These are phyloP conservation scores for Dichetophora obliterata DNA, from an alignment of 2,888 invertebrate genomes.

Conservation along the genomic window DNA sequence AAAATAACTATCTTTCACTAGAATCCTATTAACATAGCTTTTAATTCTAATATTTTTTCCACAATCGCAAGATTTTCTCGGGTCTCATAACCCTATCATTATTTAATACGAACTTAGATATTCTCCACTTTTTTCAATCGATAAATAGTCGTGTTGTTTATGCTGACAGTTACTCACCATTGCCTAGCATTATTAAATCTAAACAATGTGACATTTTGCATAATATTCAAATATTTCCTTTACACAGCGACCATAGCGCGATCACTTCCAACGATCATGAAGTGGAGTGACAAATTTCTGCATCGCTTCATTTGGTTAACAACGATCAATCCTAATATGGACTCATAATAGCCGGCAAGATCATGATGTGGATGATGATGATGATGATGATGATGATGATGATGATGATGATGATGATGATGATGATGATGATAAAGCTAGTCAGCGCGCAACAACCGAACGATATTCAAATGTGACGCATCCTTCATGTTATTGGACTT, in stretches of 20 bases:
- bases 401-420: neutral
- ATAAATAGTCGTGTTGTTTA: slow-evolving; percentile 8
- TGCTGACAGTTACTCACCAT: slow-evolving; percentile 9
- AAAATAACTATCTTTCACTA: too few species aligned
- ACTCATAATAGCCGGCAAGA: slow-evolving; percentile 12
- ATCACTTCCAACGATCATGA: neutral
- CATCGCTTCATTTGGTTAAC: slow-evolving; percentile 21
- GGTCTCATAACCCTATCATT: too few species aligned
- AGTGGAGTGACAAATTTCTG: slow-evolving; percentile 32
- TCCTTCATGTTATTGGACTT: slow-evolving; percentile 22
- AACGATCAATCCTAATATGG: slow-evolving; percentile 29
- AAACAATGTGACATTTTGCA: slow-evolving; percentile 28
- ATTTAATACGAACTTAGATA: too few species aligned
- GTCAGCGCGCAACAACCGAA: neutral
- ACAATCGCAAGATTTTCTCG: too few species aligned
- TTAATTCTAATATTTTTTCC: too few species aligned
- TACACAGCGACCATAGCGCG: neutral
- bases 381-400: neutral
- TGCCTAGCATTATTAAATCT: neutral
- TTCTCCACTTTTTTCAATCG: neutral
- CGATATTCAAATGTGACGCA: slow-evolving; percentile 37
- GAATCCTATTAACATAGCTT: too few species aligned
- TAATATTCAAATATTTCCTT: neutral
- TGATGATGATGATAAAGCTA: neutral
- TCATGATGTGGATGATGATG: neutral